Evolutionary conservation across 2,113 vertebrate genomes (phyloP), one percentile per base, ranked within the genome.

Genomic region (Paralichthys olivaceus): DNA sequence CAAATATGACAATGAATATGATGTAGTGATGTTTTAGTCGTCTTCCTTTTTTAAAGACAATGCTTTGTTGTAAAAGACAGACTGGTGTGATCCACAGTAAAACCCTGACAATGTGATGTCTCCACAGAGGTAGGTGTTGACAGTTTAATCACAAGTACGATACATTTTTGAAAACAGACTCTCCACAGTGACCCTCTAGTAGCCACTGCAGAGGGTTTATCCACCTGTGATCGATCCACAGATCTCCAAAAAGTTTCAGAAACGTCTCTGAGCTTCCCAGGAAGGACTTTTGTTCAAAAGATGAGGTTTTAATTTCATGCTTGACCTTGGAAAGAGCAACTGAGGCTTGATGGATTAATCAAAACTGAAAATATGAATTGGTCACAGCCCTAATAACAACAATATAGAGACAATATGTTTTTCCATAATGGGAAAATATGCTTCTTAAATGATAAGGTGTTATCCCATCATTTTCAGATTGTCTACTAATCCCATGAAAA

Each of bases 1-100:
- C n/a, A 64, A 47, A 70, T 51, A 26, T 55, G 57, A 67, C 56
- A 26, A 45, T 45, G 43, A 45, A 40, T 40, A 40, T 12, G 9
- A 40, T 40, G 37, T 2, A 40, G 37, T 40, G 37, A 12, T 40
- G 11, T 40, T 40, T 40, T 13, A 13, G 11, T 13, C 12, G 11
- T 12, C 37, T 40, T 3, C 12, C 37, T 40, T 19, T 49, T 20
- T 49, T 49, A 5, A 19, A 40, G 37, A 40, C 5, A 5, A 19
- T 47, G 43, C 43, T 47, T 19, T 47, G 43, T 47, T 47, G 43
- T 47, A 5, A 47, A 47, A 47, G 43, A 19, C 4, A 17, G 43
- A 47, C 43, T 1, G 37, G 43, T 5, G 43, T 11, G 40, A 15
- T 15, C 3, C 11, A 49, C 47, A 49, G 5, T 17, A 20, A 20